Conservation (phyloP, 2,888 invertebrate genomes). For the Eilema sororculum region DNA sequence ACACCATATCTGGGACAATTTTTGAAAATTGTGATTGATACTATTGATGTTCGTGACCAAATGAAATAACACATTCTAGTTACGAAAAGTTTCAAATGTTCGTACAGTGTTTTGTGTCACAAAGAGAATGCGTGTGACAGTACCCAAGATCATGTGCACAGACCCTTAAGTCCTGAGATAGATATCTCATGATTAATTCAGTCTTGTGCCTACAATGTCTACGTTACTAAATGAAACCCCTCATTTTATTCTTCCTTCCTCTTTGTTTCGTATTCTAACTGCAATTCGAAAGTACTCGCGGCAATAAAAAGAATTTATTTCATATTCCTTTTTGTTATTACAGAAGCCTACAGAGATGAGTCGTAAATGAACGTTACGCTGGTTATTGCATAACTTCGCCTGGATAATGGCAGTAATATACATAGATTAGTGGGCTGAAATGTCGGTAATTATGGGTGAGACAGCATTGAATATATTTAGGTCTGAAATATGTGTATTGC, state of each 20-base stretch:
- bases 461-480: conserved; percentile 7
- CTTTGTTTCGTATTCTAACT: conserved; percentile 34
- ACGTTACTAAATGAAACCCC: conserved; percentile 35
- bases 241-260: conserved; percentile 29
- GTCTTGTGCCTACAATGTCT: conserved; percentile 21
- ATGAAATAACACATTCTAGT: no score
- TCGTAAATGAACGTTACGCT: conserved; percentile 17
- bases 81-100: no score
- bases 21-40: no score
- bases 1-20: no score
- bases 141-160: conserved; percentile 8
- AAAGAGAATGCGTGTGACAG: no score
- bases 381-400: conserved; percentile 17
- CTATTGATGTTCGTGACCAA: no score
- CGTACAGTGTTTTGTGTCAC: no score
- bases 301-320: conserved; percentile 45
- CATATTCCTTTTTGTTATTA: conserved; percentile 28
- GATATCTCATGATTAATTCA: conserved; percentile 51
- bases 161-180: conserved; percentile 25
- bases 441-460: conserved; percentile 17
- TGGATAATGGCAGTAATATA: conserved; percentile 21
- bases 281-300: conserved; percentile 32
- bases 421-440: conserved; percentile 16
- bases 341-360: conserved; percentile 9
- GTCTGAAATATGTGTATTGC: neutral